Percentiles rank a stretch among this genome's conserved stretches.
Evolutionary conservation across 2,113 vertebrate genomes (phyloP).

Genomic region (Phalacrocorax aristotelis): DNA sequence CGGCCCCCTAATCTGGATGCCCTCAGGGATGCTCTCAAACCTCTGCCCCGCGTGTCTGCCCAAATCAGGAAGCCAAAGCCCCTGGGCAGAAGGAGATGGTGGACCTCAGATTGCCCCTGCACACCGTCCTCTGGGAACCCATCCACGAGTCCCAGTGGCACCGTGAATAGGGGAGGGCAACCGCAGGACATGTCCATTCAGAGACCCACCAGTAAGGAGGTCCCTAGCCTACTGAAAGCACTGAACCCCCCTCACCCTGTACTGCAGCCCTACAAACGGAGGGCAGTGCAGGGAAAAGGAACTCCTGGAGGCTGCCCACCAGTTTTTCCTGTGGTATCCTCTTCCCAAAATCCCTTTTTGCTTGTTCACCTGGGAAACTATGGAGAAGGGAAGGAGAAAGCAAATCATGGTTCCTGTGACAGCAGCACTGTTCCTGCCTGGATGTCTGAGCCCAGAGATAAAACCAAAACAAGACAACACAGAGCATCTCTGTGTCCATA

Average conservation of each 20-base stretch:
- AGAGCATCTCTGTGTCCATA: neutral
- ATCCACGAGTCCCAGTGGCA: accelerated
- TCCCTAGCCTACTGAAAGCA: neutral
- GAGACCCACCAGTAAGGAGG: neutral
- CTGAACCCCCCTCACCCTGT: accelerated
- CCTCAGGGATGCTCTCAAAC: neutral
- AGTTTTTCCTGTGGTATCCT: neutral
- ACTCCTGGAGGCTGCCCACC: neutral
- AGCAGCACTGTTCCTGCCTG: neutral
- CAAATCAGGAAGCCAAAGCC: neutral
- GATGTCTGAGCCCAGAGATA: neutral
- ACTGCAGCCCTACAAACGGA: neutral
- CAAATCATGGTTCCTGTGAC: neutral
- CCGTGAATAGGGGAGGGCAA: neutral
- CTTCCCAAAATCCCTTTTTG: neutral
- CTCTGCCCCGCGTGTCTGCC: neutral
- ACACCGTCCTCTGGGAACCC: neutral
- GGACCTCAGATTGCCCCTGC: neutral
- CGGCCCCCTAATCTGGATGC: neutral
- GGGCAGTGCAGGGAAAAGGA: accelerated
- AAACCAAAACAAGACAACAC: neutral
- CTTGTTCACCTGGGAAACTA: neutral
- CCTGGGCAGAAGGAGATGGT: accelerated
- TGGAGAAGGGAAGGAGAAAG: neutral
- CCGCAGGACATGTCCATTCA: neutral